Conservation (phyloP, 2,797 vertebrate species). For the Phoxinus dragarum region DNA sequence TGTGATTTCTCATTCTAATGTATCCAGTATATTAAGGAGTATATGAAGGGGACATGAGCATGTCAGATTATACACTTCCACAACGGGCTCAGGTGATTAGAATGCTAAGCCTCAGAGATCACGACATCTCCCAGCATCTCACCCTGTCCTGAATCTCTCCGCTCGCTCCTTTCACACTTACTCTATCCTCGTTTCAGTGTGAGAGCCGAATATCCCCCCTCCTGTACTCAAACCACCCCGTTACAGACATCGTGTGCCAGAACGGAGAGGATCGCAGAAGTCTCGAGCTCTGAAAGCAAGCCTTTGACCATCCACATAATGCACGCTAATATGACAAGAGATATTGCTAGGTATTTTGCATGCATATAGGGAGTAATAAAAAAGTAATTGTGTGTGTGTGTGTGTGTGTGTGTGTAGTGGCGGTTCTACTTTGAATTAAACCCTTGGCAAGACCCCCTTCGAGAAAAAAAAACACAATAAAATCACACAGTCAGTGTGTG, state of each 20-base stretch:
- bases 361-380: background rate
- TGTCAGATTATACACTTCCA: background rate
- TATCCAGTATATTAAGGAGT: background rate
- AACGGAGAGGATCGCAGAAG: background rate
- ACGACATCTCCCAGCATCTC: conserved; percentile 15
- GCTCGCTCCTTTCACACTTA: conserved; percentile 32
- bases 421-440: too few species aligned
- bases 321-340: background rate
- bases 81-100: background rate
- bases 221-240: background rate
- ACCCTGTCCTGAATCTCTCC: conserved; percentile 32
- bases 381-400: background rate
- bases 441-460: too few species aligned
- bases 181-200: background rate
- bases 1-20: background rate
- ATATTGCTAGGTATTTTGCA: background rate
- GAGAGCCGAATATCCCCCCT: conserved; percentile 13
- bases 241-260: background rate
- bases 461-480: too few species aligned
- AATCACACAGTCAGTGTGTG: too few species aligned
- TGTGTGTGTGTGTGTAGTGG: too few species aligned
- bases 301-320: background rate
- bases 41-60: background rate
- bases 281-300: background rate
- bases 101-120: background rate